Conservation (phyloP, 2,113 vertebrate genomes). For the Rhea americana region DNA sequence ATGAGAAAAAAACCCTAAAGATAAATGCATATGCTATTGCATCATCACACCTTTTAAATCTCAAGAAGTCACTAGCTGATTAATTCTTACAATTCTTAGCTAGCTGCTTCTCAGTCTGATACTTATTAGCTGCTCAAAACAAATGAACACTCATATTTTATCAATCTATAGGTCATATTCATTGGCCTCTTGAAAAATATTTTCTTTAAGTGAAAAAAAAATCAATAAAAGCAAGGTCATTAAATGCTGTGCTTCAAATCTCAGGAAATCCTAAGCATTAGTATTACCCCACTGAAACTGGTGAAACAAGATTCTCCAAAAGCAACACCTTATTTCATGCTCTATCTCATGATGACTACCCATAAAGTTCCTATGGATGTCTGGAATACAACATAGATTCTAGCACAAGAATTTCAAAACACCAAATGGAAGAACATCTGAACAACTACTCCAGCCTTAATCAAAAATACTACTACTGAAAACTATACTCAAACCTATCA, state of each 20-base stretch:
- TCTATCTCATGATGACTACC: background rate
- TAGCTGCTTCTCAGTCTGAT: background rate
- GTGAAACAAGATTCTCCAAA: background rate
- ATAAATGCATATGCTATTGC: background rate
- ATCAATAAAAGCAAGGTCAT: background rate
- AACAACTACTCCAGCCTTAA: background rate
- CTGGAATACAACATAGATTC: background rate
- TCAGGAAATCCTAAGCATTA: background rate
- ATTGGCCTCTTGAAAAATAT: background rate
- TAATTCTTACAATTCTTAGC: background rate
- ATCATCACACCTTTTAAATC: background rate
- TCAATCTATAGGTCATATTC: background rate
- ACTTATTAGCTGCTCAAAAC: background rate
- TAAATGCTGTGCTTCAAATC: background rate
- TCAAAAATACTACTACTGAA: background rate
- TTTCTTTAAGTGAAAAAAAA: background rate
- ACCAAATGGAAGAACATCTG: too few species aligned
- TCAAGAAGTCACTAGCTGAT: background rate
- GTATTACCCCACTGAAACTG: background rate
- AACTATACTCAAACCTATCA: background rate
- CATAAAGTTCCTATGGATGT: background rate
- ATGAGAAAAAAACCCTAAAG: background rate
- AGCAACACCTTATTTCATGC: accelerated
- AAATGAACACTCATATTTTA: background rate
- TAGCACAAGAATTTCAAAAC: background rate